These are phyloP conservation scores for Corythaeola cristata DNA, from an alignment of 2,113 vertebrate genomes.

Conservation along the genomic window DNA sequence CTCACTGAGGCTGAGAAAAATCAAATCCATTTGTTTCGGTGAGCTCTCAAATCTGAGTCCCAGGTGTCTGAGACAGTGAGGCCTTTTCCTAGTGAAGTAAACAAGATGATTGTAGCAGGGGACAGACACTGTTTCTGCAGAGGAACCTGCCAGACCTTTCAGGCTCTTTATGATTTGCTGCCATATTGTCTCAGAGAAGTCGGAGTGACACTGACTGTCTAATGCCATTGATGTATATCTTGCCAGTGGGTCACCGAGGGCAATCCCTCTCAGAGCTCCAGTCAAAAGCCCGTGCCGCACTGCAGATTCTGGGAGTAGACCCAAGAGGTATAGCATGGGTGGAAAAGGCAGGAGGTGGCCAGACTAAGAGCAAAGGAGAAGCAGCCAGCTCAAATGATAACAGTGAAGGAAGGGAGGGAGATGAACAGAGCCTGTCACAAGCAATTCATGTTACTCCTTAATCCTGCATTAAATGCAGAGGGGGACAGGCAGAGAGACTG, in stretches of 20 bases:
- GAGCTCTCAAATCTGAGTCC: background rate
- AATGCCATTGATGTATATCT: background rate
- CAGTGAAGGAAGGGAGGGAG: background rate
- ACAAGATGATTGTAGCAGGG: background rate
- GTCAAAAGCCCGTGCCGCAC: background rate
- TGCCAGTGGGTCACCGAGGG: background rate
- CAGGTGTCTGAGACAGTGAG: background rate
- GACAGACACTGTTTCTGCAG: background rate
- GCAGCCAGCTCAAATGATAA: background rate
- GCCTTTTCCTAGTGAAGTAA: background rate
- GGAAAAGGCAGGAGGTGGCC: background rate
- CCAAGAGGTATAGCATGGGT: background rate
- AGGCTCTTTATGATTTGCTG: background rate
- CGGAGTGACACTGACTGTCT: background rate
- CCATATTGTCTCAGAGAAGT: background rate
- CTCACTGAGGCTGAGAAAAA: background rate
- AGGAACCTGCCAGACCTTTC: background rate
- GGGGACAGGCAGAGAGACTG: background rate
- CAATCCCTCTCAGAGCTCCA: background rate
- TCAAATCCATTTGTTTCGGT: background rate
- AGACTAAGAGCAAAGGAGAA: background rate
- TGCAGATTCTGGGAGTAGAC: rapidly evolving
- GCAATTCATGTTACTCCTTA: background rate
- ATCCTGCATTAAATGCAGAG: background rate
- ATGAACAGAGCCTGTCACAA: background rate